Evolutionary conservation across 2,113 vertebrate species (phyloP).

Genomic region (Odontophorus gujanensis): DNA sequence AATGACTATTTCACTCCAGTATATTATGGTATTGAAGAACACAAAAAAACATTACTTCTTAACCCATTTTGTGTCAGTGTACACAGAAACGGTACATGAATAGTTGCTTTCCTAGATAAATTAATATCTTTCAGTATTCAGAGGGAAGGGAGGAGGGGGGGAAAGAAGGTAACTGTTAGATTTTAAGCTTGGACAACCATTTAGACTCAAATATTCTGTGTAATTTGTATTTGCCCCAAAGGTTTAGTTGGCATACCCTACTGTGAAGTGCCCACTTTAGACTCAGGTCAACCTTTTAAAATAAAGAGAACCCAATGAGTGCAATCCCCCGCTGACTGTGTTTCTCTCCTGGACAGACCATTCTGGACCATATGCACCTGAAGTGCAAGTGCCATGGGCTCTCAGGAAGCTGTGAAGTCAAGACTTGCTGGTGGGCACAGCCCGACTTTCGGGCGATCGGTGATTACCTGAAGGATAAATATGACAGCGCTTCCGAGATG

Average conservation of each 20-base stretch:
- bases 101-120: neutral
- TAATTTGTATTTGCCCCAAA: neutral
- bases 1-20: neutral
- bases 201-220: neutral
- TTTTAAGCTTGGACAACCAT: neutral
- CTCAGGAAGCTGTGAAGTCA: constrained; percentile 97
- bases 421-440: constrained; percentile 99
- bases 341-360: constrained; percentile 83
- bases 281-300: neutral
- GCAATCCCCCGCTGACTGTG: neutral
- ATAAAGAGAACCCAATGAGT: fast-evolving
- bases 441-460: constrained; percentile 95
- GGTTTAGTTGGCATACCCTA: neutral
- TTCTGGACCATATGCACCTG: constrained; percentile 98
- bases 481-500: constrained; percentile 99
- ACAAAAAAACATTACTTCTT: neutral
- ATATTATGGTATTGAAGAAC: neutral
- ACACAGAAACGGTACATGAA: neutral
- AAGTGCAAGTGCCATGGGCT: constrained; percentile 98
- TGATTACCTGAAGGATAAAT: constrained; percentile 98
- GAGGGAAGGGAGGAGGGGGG: fast-evolving
- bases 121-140: neutral
- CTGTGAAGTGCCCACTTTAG: neutral
- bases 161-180: neutral
- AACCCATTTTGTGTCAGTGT: neutral